Base-by-base conservation (phyloP, 2,113 vertebrate species). In the Gobius niger region DNA sequence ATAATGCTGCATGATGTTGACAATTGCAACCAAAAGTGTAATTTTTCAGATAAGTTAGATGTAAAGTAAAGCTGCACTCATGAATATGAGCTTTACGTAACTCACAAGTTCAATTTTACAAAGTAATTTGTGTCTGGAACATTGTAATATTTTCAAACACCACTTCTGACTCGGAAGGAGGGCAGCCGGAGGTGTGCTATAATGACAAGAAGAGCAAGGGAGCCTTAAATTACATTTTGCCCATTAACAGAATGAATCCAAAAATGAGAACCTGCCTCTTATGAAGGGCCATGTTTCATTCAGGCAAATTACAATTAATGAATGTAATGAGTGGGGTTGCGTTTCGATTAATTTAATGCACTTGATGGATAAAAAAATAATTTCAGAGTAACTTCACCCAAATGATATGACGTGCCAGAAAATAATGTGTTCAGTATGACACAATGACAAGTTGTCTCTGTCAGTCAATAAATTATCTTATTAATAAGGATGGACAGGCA, bases 291-390 rank as follows among this genome's bases (percentile, higher is more conserved):
- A 67, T 57, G 53, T 80, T 78, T 77, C 60, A 60, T 85, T 70
- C 46, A n/a, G 59, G 70, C 5, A 68, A 81, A 76, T 71, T 65
- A 70, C 41, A 65, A 68, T 70, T 57, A 65, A 72, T 68, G 51
- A 61, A 50, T 73, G 65, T 53, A 73, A 71, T 67, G 63, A 75
- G 68, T 40, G 52, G 72, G 51, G 49, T 34, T 54, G 47, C 41
- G 49, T 82, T 77, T 82, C 34, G 47, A 74, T 67, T 66, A 70
- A 76, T 81, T 84, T 77, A 75, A 78, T 72, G 47, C 51, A 70
- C 49, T 73, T 61, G 5, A 56, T 47, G 47, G 54, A 44, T 53
- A 62, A 68, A 72, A 73, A 42, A 44, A 5, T 53, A 10, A 49
- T 18, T 70, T 42, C 60, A 47, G 9, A 63, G 9, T 14, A 59